phyloP scores from a whole-genome alignment of 2,113 vertebrate species.

The Bubo bubo region DNA sequence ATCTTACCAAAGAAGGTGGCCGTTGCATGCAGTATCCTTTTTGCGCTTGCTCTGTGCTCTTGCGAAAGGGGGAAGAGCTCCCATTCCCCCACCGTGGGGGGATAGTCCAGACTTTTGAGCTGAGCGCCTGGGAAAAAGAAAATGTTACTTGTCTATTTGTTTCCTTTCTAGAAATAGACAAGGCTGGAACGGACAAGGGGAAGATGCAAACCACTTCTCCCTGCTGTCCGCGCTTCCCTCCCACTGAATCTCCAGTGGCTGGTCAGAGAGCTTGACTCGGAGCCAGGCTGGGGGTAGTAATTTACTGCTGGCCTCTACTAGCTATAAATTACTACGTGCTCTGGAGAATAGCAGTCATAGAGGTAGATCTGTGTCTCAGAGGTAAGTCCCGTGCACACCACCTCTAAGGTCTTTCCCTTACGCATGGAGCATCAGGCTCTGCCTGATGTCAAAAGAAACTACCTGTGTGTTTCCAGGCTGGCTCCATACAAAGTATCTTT shows the following conservation, averaged over 20 bases:
- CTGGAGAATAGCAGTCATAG: neutral
- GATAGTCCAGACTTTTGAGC: neutral
- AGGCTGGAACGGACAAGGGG: neutral
- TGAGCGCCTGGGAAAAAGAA: neutral
- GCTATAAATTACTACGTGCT: neutral
- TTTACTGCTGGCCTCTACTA: neutral
- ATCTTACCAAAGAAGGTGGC: neutral
- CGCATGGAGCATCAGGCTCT: rapidly evolving
- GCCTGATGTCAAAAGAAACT: neutral
- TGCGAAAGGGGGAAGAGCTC: neutral
- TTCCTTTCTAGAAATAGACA: neutral
- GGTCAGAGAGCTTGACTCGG: neutral
- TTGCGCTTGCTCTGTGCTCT: neutral
- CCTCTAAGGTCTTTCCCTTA: neutral
- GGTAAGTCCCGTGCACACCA: neutral
- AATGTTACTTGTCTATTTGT: neutral
- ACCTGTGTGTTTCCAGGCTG: neutral
- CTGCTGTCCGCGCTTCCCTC: neutral
- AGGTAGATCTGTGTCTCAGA: neutral
- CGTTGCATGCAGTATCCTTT: rapidly evolving
- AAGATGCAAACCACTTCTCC: neutral
- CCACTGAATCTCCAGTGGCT: neutral
- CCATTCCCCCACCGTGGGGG: neutral
- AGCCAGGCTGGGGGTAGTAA: neutral
- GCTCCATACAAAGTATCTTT: neutral